A percentile compares a stretch with the other conserved stretches of the same genome.
phyloP scores from a whole-genome alignment of 2,888 invertebrate species.

The Eristalinus sepulchralis region DNA sequence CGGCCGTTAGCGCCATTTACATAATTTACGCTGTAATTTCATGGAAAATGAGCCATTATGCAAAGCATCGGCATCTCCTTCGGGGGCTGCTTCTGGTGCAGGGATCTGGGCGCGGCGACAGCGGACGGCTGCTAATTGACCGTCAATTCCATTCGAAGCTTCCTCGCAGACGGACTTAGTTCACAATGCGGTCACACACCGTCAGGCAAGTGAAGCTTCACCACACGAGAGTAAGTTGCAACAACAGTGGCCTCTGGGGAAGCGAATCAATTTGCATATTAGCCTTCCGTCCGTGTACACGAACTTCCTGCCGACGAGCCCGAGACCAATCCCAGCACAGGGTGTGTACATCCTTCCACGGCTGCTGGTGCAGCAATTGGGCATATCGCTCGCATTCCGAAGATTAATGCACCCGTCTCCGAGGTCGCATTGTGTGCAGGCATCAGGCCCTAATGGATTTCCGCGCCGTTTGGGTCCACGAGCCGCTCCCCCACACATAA shows the following conservation, averaged over 20 bases:
- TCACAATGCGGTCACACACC: not conserved
- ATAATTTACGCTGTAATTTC: slow-evolving; percentile 62
- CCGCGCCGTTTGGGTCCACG: not conserved
- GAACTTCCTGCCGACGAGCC: slow-evolving; percentile 41
- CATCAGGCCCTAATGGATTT: slow-evolving; percentile 50
- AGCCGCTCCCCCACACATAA: not conserved
- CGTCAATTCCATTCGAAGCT: slow-evolving; percentile 4
- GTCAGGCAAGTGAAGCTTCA: not conserved
- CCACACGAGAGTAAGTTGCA: not conserved
- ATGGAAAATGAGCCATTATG: slow-evolving; percentile 60
- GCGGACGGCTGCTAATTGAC: slow-evolving; percentile 43
- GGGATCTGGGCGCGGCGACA: not conserved
- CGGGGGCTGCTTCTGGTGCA: not conserved
- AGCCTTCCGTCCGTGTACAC: slow-evolving; percentile 41
- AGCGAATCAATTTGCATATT: slow-evolving; percentile 64
- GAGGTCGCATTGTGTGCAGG: slow-evolving; percentile 40
- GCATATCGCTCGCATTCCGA: slow-evolving; percentile 45
- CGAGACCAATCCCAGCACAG: slow-evolving; percentile 10
- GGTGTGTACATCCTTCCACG: slow-evolving; percentile 39
- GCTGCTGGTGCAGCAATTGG: slow-evolving; percentile 17
- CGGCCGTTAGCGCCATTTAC: slow-evolving; percentile 56
- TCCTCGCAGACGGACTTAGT: slow-evolving; percentile 4
- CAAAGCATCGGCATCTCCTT: slow-evolving; percentile 27
- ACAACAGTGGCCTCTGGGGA: slow-evolving; percentile 8
- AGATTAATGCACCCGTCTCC: slow-evolving; percentile 45